These are phyloP conservation scores for Chrysomela aeneicollis DNA, from an alignment of 2,888 invertebrate species.

Conservation along the genomic window DNA sequence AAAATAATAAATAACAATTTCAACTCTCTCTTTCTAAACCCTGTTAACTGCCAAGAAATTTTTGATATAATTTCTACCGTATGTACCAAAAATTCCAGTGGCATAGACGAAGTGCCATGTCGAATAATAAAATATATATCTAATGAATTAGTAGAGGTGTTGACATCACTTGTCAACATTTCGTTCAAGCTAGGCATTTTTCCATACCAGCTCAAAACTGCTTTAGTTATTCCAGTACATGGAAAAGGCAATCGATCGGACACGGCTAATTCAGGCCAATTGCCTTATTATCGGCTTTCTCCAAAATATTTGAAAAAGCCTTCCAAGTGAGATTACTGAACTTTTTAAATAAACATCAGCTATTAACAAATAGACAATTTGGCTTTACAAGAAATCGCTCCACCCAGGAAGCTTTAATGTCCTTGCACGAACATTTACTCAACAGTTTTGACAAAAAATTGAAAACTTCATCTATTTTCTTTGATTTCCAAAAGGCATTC, in stretches of 20 bases:
- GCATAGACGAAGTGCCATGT: conserved; percentile 2
- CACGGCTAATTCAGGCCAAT: conserved; percentile 4
- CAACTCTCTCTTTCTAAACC: neutral
- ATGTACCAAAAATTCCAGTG: conserved; percentile 6
- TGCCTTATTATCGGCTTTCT: neutral
- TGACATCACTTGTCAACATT: conserved; percentile 4
- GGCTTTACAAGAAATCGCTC: neutral
- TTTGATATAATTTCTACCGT: conserved; percentile 4
- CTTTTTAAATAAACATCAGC: conserved; percentile 14
- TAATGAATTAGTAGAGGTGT: conserved; percentile 6
- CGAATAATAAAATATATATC: neutral
- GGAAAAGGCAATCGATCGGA: neutral
- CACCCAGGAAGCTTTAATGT: neutral
- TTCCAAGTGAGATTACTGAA: conserved; percentile 5
- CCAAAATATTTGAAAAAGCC: conserved; percentile 8
- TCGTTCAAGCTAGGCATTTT: conserved; percentile 3
- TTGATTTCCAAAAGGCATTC: conserved; percentile 1
- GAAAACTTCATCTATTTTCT: too few species aligned
- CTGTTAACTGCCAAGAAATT: conserved; percentile 5
- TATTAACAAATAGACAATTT: conserved; percentile 12
- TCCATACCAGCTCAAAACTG: conserved; percentile 1
- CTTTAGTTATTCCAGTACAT: conserved; percentile 3
- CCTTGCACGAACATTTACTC: conserved; percentile 3
- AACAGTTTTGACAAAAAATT: neutral
- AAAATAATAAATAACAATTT: conserved; percentile 4